Percentiles rank a stretch among this genome's conserved stretches.
Conservation (phyloP, 2,113 vertebrate genomes). For the Piprites chloris region DNA sequence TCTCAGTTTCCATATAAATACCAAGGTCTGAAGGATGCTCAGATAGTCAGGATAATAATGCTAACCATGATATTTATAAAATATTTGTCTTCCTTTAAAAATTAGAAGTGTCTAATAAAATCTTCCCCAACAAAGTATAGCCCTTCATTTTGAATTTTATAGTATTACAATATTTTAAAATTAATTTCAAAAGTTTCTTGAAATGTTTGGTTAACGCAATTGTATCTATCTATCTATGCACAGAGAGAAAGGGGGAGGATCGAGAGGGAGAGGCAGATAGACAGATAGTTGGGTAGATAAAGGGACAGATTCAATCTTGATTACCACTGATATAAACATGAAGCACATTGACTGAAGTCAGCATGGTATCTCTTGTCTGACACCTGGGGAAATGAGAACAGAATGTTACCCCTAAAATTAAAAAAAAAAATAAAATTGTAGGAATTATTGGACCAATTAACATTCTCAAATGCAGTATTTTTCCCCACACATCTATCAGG, state of each 20-base stretch:
- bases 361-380: neutral
- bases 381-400: neutral
- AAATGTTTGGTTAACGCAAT: neutral
- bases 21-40: neutral
- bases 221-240: neutral
- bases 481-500: neutral
- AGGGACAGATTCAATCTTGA: neutral
- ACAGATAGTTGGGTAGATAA: neutral
- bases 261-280: neutral
- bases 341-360: neutral
- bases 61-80: neutral
- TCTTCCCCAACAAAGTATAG: neutral
- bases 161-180: neutral
- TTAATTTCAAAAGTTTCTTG: neutral
- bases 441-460: neutral
- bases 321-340: neutral
- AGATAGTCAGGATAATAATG: neutral
- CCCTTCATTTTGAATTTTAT: neutral
- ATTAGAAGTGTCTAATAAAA: neutral
- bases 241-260: neutral
- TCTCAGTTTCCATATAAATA: neutral
- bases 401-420: neutral
- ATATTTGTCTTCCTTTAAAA: neutral
- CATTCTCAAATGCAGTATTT: neutral
- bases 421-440: fast-evolving